Base-by-base conservation (phyloP, 2,113 vertebrate species). In the Dendropsophus ebraccatus region DNA sequence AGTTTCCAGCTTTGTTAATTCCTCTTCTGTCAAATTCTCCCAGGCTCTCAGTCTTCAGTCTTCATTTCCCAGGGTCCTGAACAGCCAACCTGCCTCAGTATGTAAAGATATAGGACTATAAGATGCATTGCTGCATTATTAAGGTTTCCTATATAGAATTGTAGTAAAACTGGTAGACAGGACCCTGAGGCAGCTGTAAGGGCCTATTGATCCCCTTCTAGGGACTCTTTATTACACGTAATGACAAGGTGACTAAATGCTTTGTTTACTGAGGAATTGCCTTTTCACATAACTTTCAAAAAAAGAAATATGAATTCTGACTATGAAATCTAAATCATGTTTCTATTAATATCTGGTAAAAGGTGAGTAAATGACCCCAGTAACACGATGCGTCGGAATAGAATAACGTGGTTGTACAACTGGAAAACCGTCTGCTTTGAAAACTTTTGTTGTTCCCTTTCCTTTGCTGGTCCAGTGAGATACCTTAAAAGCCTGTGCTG, bases 381-480 rank as follows among this genome's bases (percentile, higher is more conserved):
- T 58, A 49, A 77, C 10, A 14, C 17, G 32, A 37, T 78, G 13
- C 30, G 19, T 70, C 47, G 78, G 28, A 65, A 37, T 49, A 49
- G 77, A 78, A 77, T 77, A 77, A n/a, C 37, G 52, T 70, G 13
- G 32, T 62, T 79, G 28, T 52, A 85, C 49, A 78, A 85, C 54
- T 70, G 84, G 75, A 25, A 54, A 80, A n/a, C 16, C 41, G 4
- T 79, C 50, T 78, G 13, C 62, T 70, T 70, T 80, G 84, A 56
- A 85, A 69, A 65, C 74, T 37, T 78, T 85, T 78, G 75, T 78
- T 79, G 62, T 80, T 80, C 41, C 69, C 49, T 72, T 86, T 86
- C 76, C 84, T 80, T 80, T 86, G 30, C 75, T 86, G 75, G 75
- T 86, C 62, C 62, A 86, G 84, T 86, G 73, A 86, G 62, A 86